Percentiles rank a stretch among this genome's conserved stretches.
These are phyloP conservation scores for Drosophila neotestacea DNA, from an alignment of 2,888 invertebrate species.

Conservation along the genomic window DNA sequence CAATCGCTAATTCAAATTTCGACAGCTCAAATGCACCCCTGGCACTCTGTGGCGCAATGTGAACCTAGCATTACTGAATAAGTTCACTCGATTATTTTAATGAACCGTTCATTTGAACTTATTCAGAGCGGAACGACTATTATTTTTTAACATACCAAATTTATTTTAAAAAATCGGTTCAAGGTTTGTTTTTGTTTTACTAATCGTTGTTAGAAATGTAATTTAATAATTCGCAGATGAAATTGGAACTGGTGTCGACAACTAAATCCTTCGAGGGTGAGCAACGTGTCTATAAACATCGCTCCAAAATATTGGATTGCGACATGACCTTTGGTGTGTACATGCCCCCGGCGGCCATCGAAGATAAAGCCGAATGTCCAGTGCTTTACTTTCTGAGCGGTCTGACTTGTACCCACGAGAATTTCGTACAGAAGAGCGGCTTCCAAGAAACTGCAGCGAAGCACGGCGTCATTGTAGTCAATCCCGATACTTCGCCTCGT, in stretches of 20 bases:
- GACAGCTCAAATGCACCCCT: too few species aligned
- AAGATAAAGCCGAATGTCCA: slow-evolving; percentile 87
- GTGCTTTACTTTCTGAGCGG: slow-evolving; percentile 97
- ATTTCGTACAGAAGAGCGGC: slow-evolving; percentile 98
- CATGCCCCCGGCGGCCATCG: slow-evolving; percentile 90
- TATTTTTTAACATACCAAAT: background rate
- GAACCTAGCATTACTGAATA: too few species aligned
- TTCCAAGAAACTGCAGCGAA: slow-evolving; percentile 95
- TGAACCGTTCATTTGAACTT: background rate
- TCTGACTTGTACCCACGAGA: slow-evolving; percentile 96
- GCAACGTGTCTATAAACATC: slow-evolving; percentile 82
- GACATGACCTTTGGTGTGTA: slow-evolving; percentile 97
- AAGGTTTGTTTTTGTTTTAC: background rate
- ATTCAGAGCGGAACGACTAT: background rate
- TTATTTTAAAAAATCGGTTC: background rate
- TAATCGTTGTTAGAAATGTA: background rate
- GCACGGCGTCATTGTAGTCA: slow-evolving; percentile 94
- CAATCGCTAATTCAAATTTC: too few species aligned
- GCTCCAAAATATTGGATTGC: slow-evolving; percentile 89
- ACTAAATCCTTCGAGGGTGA: slow-evolving; percentile 81
- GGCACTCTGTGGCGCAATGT: too few species aligned
- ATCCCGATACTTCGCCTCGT: slow-evolving; percentile 98
- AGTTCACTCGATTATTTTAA: too few species aligned
- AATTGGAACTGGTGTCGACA: slow-evolving; percentile 77
- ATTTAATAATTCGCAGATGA: slow-evolving; percentile 43